Base-by-base conservation (phyloP, 2,113 vertebrate genomes). In the Rutilus rutilus region DNA sequence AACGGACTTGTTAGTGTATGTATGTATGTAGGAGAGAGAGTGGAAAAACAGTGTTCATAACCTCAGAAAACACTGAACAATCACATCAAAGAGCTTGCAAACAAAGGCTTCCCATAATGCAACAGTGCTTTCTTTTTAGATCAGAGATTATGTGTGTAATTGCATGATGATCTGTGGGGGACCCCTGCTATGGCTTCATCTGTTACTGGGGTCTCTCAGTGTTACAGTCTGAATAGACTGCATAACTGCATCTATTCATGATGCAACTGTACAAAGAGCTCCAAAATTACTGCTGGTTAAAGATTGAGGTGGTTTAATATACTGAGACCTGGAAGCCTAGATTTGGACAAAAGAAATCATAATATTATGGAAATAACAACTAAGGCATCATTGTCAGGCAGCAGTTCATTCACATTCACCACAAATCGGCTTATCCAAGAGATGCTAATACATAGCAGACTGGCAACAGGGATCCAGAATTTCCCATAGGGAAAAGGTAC, bases 51-150 rank as follows among this genome's bases (percentile, higher is more conserved):
- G 6, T 88, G 76, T 91, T 92, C 90, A 85, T 90, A 89, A 90
- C 89, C 83, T 83, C 78, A 79, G 86, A 86, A 69, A 64, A 57
- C 64, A 57, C 89, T 78, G 89, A 91, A 86, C 80, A 87, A 85
- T 91, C 85, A 91, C 91, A 92, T 94, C 93, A 95, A 94, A 94
- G 91, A 30, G 75, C 82, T 52, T 14, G 90, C 87, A 83, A 82
- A 83, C 77, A 88, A 84, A 91, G 90, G 84, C 85, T 77, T 87
- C 87, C 90, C 86, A 74, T 90, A 88, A 92, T 93, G 90, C 92
- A 19, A 75, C 79, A 86, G 87, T 57, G 87, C 81, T 87, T 86
- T 88, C 88, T 88, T 86, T 90, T 88, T 79, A 93, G 92, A 92
- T 93, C 91, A 86, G 36, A 86, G 87, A 84, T 90, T 90, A 89